Evolutionary conservation across 2,888 invertebrate species (phyloP).

Genomic region (Leistus spinibarbis): DNA sequence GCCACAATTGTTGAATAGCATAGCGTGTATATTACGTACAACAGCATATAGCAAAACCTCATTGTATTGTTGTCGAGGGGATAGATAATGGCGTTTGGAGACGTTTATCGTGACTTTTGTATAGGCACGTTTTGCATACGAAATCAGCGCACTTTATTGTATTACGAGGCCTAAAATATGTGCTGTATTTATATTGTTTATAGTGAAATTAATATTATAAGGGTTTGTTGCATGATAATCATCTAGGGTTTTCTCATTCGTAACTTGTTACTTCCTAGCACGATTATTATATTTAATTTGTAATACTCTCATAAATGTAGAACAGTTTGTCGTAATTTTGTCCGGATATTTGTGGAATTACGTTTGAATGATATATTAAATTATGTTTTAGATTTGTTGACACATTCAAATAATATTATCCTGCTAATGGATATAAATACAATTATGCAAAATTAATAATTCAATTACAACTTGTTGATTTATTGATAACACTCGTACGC

Average conservation of each 20-base stretch:
- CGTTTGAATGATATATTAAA: too few species aligned
- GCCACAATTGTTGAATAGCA: constrained; percentile 8
- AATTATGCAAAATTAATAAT: too few species aligned
- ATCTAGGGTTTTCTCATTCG: neutral
- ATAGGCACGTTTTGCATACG: neutral
- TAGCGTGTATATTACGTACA: neutral
- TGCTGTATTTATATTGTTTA: neutral
- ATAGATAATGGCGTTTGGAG: neutral
- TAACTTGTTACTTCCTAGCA: neutral
- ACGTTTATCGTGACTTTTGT: neutral
- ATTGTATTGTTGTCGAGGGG: neutral
- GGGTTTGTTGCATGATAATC: neutral
- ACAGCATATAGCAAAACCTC: neutral
- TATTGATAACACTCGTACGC: too few species aligned
- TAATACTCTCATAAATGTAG: neutral
- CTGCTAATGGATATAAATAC: too few species aligned
- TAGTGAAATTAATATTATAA: neutral
- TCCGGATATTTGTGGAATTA: too few species aligned
- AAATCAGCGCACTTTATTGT: neutral
- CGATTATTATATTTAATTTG: neutral
- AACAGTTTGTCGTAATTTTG: too few species aligned
- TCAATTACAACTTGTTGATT: too few species aligned
- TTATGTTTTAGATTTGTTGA: too few species aligned
- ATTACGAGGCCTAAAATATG: neutral
- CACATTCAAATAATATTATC: too few species aligned